A percentile compares a stretch with the other conserved stretches of the same genome.
Evolutionary conservation across 1,140 invertebrate species (phyloP).

Genomic region (Ericerus pela): DNA sequence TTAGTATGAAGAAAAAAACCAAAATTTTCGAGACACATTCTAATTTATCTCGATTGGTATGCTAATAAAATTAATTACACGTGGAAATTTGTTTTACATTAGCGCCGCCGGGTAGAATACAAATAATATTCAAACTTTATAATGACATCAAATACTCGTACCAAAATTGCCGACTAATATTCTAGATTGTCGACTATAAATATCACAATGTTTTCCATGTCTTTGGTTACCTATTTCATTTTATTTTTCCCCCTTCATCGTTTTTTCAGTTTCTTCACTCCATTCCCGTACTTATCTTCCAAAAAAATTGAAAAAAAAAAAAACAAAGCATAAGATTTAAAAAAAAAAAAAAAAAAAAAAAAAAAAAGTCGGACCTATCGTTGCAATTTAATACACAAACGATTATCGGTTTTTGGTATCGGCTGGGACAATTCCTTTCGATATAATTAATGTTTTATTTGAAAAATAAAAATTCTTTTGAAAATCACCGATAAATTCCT

Average conservation of each 20-base stretch:
- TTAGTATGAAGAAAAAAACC: too few relatives aligned
- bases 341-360: too few relatives aligned
- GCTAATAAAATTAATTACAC: neutral
- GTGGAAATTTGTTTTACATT: neutral
- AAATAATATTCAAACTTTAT: neutral
- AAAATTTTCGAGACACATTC: too few relatives aligned
- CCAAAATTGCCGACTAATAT: conserved; percentile 4
- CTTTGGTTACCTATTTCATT: neutral
- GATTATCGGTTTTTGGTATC: conserved; percentile 11
- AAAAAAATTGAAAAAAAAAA: too few relatives aligned
- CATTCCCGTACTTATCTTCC: too few relatives aligned
- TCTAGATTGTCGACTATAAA: neutral
- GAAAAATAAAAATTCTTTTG: neutral
- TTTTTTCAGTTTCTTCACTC: too few relatives aligned
- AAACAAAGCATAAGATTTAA: too few relatives aligned
- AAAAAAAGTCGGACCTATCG: neutral
- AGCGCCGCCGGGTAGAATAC: neutral
- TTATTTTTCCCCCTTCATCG: neutral
- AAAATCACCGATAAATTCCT: conserved; percentile 1
- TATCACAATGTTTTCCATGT: neutral
- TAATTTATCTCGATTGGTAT: too few relatives aligned
- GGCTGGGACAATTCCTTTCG: neutral
- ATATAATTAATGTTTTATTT: conserved; percentile 5
- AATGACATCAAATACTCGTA: conserved; percentile 9
- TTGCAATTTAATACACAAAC: neutral